A percentile compares a stretch with the other conserved stretches of the same genome.
Evolutionary conservation across 1,140 invertebrate species (phyloP).

Genomic region (Oryctes rhinoceros): DNA sequence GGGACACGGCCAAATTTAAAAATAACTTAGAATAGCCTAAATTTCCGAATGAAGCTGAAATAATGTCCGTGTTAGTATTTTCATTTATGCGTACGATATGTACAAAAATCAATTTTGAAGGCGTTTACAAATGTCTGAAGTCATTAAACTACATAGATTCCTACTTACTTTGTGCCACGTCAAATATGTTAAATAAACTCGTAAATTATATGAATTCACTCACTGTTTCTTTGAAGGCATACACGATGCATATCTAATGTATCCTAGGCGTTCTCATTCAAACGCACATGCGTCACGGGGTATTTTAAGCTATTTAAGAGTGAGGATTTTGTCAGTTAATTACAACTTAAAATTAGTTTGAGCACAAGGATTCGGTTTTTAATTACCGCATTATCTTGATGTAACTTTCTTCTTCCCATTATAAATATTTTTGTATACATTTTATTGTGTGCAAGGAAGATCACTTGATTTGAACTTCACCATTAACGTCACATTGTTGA

Average conservation of each 20-base stretch:
- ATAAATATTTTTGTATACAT: too few species aligned
- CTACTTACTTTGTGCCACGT: not conserved
- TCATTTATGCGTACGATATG: too few species aligned
- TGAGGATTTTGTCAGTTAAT: not conserved
- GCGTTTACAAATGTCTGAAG: too few species aligned
- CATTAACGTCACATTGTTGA: too few species aligned
- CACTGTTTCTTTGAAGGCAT: not conserved
- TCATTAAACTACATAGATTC: not conserved
- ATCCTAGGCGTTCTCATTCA: not conserved
- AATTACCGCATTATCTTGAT: too few species aligned
- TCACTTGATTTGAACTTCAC: too few species aligned
- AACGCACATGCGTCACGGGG: constrained; percentile 14
- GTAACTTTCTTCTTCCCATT: too few species aligned
- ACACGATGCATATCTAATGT: not conserved
- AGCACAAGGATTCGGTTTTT: too few species aligned
- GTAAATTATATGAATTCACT: not conserved
- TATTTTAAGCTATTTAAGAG: constrained; percentile 7
- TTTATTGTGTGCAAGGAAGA: too few species aligned
- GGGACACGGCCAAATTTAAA: not conserved
- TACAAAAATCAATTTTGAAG: too few species aligned
- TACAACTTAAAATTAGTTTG: not conserved
- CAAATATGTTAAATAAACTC: not conserved
- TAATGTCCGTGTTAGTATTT: not conserved
- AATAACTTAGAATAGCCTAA: constrained; percentile 7
- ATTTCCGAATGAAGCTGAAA: not conserved